Evolutionary conservation across 2,797 vertebrate species (phyloP), one percentile per base, ranked within the genome.

Genomic region (Allochrocebus solatus): DNA sequence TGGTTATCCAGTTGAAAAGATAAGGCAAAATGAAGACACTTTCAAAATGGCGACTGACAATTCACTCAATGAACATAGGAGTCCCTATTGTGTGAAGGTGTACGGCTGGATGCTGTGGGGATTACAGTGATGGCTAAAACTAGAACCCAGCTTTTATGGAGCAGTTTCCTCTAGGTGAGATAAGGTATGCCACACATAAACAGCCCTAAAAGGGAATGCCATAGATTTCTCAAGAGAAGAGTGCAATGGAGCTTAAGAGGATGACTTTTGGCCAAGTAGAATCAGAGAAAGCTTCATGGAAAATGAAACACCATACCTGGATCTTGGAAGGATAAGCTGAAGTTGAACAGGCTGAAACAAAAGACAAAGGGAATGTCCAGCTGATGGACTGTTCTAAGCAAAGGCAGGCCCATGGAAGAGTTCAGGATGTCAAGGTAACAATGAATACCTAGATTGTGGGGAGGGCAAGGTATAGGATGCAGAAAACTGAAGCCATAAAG

Each of bases 11-110:
- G 10, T 59, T 93, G 41, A 80, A 92, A 96, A 86, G 75, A 39
- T 79, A 89, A 84, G 67, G 64, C 4, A 90, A 94, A 94, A 46
- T 67, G 36, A 97, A 95, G 82, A 94, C 2, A 85, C 9, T 92
- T 82, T 93, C 74, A 95, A 93, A 75, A 72, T 87, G 36, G 48
- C 89, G 36, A 79, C 33, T 43, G 19, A 93, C 7, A 90, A 28
- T 84, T 83, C 57, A 89, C 26, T 79, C 46, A 82, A 2, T 91
- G 82, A 92, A 64, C 24, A 85, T 67, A 91, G 89, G 74, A 80
- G 14, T 75, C 92, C 41, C 75, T 70, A 36, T 46, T 90, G 36
- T 43, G 24, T 64, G 57, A 67, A 85, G 30, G 26, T 33, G n/a
- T 26, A 67, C 16, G 33, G 61, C 8, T 61, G 76, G 41, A 46